Evolutionary conservation across 2,888 invertebrate species (phyloP).

Genomic region (Morinoia aosen): DNA sequence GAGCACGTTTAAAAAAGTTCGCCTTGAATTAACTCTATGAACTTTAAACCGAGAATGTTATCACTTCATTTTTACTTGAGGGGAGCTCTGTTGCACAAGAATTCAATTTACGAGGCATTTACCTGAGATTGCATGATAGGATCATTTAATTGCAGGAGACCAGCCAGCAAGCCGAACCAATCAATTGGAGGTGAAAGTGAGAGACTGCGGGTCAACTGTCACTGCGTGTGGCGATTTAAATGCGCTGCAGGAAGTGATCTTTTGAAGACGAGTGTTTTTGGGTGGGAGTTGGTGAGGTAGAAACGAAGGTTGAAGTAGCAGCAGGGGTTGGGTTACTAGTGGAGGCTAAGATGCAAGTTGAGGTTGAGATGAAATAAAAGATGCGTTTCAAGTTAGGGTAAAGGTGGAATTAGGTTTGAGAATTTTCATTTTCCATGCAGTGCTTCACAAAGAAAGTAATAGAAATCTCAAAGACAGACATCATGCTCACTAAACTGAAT

Average conservation of each 20-base stretch:
- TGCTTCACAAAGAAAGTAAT: too few species aligned
- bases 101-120: not conserved
- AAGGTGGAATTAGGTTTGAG: too few species aligned
- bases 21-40: not conserved
- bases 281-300: not conserved
- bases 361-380: too few species aligned
- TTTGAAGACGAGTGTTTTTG: not conserved
- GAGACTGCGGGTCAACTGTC: not conserved
- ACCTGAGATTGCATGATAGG: constrained; percentile 15
- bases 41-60: not conserved
- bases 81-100: not conserved
- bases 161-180: constrained; percentile 28
- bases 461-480: too few species aligned
- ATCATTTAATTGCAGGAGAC: constrained; percentile 22
- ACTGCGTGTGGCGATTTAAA: not conserved
- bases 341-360: too few species aligned
- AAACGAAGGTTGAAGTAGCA: too few species aligned
- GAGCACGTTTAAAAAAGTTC: not conserved
- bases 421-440: too few species aligned
- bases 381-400: too few species aligned
- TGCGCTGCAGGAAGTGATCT: constrained; percentile 28
- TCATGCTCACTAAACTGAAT: too few species aligned
- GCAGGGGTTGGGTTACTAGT: too few species aligned
- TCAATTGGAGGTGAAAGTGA: constrained; percentile 47
- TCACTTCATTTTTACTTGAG: not conserved